Conservation (phyloP, 2,888 invertebrate genomes). For the Chloroclystis v-ata region DNA sequence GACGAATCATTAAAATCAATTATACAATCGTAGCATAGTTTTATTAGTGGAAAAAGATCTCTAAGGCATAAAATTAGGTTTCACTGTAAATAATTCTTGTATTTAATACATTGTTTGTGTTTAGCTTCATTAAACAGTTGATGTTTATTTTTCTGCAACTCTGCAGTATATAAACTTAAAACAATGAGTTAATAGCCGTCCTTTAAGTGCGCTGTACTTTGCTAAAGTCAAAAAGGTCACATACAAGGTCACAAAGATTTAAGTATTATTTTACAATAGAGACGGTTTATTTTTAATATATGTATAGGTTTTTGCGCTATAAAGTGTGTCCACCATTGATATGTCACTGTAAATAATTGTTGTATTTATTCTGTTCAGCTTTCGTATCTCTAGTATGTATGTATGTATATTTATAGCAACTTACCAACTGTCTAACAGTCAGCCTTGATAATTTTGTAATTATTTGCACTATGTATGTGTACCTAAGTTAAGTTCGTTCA, state of each 20-base stretch:
- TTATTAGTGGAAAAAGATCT: no score
- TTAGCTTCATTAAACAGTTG: conserved; percentile 15
- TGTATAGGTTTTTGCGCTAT: conserved; percentile 9
- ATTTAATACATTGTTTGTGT: conserved; percentile 1
- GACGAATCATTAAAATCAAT: no score
- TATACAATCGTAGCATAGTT: no score
- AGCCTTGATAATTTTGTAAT: no score
- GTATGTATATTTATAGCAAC: conserved; percentile 7
- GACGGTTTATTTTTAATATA: no score
- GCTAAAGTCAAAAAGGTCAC: conserved; percentile 8
- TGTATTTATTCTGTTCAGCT: conserved; percentile 18
- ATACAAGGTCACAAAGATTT: neutral
- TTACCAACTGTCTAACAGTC: no score
- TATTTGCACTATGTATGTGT: no score
- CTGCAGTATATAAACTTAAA: neutral
- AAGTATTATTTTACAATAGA: neutral
- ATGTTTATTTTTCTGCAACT: conserved; percentile 9
- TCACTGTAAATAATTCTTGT: no score
- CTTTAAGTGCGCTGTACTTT: neutral
- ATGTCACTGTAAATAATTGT: conserved; percentile 46
- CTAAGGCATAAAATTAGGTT: no score
- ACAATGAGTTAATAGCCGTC: neutral
- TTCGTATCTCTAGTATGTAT: conserved; percentile 2
- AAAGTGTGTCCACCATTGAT: conserved; percentile 61
- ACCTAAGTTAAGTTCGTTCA: no score